Evolutionary conservation across 2,888 invertebrate genomes (phyloP), one percentile per base, ranked within the genome.

Genomic region (Lypha dubia): DNA sequence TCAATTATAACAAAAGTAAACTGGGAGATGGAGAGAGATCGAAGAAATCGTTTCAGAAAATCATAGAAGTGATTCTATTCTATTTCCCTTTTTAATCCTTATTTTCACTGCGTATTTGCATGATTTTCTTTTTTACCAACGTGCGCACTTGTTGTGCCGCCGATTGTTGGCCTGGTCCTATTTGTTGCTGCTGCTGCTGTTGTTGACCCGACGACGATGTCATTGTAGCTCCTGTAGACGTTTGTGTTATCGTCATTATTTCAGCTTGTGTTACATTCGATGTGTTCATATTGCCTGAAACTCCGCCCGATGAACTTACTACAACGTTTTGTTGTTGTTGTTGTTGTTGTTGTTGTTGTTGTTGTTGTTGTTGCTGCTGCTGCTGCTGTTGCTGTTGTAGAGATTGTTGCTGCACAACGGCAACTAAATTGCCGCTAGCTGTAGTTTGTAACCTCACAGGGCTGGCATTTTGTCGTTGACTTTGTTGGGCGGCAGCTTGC

Each of bases 371-470:
- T n/a, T n/a, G n/a, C n/a, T n/a, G 86, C 44, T 86, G 87, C 20
- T 87, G 88, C 46, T 87, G 86, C 51, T 88, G 87, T 76, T 87
- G 86, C 77, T 89, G 88, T 51, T 88, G 87, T 44, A 92, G 88
- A 3, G 90, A 91, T 73, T 93, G 93, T 86, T 94, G 94, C 9
- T 94, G 93, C 15, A 93, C 93, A 20, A 95, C 94, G 5, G 94
- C 93, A 9, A 95, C 93, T 32, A 94, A 90, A 41, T 94, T 94
- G 8, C 93, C 93, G 46, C 93, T 90, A 74, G 91, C 91, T 70
- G 90, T 93, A 24, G 94, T 93, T 90, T 95, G 94, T 85, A 94
- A 92, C 68, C 94, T 93, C 32, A 95, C 94, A 79, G 94, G 95
- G 89, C 94, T 94, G 5, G 93, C 92, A 86, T 92, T 93, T 87